Percentiles rank a stretch among this genome's conserved stretches.
phyloP scores from a whole-genome alignment of 2,797 vertebrate species.

The Menidia menidia region DNA sequence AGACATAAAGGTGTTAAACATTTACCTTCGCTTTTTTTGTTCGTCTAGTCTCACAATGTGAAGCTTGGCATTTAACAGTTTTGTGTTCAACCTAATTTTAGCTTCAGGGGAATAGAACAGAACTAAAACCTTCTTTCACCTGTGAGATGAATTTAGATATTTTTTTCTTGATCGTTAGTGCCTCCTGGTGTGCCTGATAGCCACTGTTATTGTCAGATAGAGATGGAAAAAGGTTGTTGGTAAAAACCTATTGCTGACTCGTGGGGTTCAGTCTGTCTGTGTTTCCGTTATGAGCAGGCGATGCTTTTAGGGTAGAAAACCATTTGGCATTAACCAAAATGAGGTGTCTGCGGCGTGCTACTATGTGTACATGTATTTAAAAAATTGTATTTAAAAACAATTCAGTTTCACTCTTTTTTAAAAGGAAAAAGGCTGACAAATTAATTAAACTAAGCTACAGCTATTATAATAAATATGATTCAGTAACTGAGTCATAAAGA shows the following conservation, averaged over 20 bases:
- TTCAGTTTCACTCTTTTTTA: no score
- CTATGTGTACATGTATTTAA: no score
- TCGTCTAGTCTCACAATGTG: background rate
- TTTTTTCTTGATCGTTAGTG: conserved; percentile 37
- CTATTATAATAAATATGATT: no score
- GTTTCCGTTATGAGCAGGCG: no score
- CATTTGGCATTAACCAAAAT: no score
- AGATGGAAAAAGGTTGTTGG: background rate
- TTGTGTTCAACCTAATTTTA: background rate
- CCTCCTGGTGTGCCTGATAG: conserved; percentile 57
- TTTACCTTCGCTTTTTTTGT: conserved; percentile 1
- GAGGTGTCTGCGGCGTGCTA: no score
- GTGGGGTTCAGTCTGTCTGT: background rate
- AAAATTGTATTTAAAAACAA: no score
- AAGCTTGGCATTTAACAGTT: background rate
- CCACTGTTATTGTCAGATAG: conserved; percentile 8
- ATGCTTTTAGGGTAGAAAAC: no score
- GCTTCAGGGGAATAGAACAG: background rate
- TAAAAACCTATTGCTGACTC: background rate
- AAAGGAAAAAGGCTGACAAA: no score
- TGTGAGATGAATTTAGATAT: background rate
- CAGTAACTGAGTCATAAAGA: no score
- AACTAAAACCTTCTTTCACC: background rate
- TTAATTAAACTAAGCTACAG: no score
- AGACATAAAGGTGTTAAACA: conserved; percentile 21